phyloP scores from a whole-genome alignment of 2,888 invertebrate genomes.

The Aethes cnicana region DNA sequence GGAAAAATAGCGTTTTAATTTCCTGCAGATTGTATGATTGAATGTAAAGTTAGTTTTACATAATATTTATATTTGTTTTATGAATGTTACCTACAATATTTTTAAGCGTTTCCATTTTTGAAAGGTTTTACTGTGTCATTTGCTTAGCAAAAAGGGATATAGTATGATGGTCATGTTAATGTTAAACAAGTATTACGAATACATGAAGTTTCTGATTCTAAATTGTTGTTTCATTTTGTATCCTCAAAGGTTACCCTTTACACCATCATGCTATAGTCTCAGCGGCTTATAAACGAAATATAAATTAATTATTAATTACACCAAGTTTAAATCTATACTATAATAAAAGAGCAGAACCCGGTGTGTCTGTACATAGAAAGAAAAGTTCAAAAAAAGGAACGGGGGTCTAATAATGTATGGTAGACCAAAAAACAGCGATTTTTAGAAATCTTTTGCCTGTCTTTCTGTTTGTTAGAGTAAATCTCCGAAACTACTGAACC shows the following conservation, averaged over 20 bases:
- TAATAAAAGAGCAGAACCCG: too few species aligned
- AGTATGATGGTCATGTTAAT: constrained; percentile 72
- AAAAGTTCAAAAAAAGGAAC: too few species aligned
- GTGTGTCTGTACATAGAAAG: too few species aligned
- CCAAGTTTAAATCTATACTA: too few species aligned
- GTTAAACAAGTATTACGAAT: constrained; percentile 62
- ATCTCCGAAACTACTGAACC: too few species aligned
- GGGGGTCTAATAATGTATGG: too few species aligned
- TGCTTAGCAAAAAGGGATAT: constrained; percentile 48
- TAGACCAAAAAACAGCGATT: too few species aligned
- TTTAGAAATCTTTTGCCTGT: too few species aligned
- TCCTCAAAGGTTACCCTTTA: constrained; percentile 46
- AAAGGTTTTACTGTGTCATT: constrained; percentile 21
- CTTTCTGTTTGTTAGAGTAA: too few species aligned
- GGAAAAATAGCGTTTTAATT: too few species aligned
- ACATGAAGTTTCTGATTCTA: constrained; percentile 51
- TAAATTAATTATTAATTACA: too few species aligned
- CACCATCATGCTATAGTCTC: constrained; percentile 76
- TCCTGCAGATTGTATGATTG: not conserved
- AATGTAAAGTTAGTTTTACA: not conserved
- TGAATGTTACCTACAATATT: constrained; percentile 13
- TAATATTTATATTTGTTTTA: constrained; percentile 13
- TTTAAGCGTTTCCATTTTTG: constrained; percentile 25
- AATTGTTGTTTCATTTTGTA: constrained; percentile 69
- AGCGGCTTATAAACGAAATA: constrained; percentile 1